A percentile compares a stretch with the other conserved stretches of the same genome.
Evolutionary conservation across 2,888 invertebrate species (phyloP).

Genomic region (Drosophila sordidula): DNA sequence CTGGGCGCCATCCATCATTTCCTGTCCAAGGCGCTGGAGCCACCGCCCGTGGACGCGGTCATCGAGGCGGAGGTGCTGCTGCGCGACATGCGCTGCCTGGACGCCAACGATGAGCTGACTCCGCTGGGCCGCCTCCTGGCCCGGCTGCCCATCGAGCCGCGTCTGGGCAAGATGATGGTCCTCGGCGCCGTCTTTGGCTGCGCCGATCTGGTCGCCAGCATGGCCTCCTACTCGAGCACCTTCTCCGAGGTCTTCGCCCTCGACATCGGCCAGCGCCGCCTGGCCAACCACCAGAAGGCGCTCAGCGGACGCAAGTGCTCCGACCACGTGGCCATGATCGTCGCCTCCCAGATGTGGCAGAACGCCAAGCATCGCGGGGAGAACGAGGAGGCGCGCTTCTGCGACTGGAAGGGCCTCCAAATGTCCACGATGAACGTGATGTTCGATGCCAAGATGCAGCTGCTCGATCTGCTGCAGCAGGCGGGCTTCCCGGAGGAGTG

Average conservation of each 20-base stretch:
- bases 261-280: conserved; percentile 90
- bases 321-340: conserved; percentile 97
- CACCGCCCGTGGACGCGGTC: conserved; percentile 98
- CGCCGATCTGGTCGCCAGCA: conserved; percentile 95
- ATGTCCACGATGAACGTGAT: conserved; percentile 95
- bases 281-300: conserved; percentile 93
- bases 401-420: conserved; percentile 96
- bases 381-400: conserved; percentile 92
- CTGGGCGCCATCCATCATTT: conserved; percentile 97
- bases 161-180: conserved; percentile 98
- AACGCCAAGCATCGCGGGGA: conserved; percentile 89
- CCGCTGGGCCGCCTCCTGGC: conserved; percentile 97
- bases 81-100: conserved; percentile 96
- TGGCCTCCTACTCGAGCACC: conserved; percentile 97
- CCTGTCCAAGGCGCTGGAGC: conserved; percentile 97
- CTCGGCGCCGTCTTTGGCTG: conserved; percentile 95
- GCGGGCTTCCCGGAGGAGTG: conserved; percentile 96
- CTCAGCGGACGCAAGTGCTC: conserved; percentile 95
- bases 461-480: conserved; percentile 89
- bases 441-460: conserved; percentile 93
- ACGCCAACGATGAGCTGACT: conserved; percentile 94
- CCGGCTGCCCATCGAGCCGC: conserved; percentile 97
- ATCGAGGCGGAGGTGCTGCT: conserved; percentile 96
- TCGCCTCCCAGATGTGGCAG: conserved; percentile 95
- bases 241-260: conserved; percentile 97